Evolutionary conservation across 2,113 vertebrate species (phyloP).

Genomic region (Phycodurus eques): DNA sequence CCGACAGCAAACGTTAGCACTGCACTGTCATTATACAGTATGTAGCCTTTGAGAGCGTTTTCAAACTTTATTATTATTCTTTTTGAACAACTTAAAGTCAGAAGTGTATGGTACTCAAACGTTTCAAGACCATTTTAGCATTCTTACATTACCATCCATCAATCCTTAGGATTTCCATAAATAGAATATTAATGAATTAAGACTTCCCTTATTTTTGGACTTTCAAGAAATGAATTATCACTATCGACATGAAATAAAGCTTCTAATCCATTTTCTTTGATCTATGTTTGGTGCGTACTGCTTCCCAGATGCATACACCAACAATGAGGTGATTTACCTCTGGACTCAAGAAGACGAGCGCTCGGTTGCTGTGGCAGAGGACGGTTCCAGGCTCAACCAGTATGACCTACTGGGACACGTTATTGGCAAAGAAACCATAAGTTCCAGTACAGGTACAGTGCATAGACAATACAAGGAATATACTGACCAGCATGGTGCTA

Average conservation of each 20-base stretch:
- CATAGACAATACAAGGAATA: not conserved
- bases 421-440: conserved; percentile 93
- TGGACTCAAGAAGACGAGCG: conserved; percentile 91
- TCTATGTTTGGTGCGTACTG: not conserved
- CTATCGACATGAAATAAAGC: not conserved
- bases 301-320: conserved; percentile 91
- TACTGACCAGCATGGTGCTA: not conserved
- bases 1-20: conserved; percentile 7
- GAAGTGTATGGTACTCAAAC: not conserved
- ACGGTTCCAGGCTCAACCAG: conserved; percentile 95
- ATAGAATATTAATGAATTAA: not conserved
- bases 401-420: conserved; percentile 94
- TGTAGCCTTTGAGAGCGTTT: not conserved
- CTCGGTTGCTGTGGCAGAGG: conserved; percentile 90
- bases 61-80: not conserved
- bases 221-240: not conserved
- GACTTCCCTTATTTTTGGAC: not conserved
- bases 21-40: not conserved
- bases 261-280: not conserved
- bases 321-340: conserved; percentile 93
- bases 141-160: not conserved
- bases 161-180: no score
- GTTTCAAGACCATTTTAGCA: not conserved
- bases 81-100: not conserved
- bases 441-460: conserved; percentile 92